Conservation (phyloP, 2,888 invertebrate species). For the Aphodius granarius region DNA sequence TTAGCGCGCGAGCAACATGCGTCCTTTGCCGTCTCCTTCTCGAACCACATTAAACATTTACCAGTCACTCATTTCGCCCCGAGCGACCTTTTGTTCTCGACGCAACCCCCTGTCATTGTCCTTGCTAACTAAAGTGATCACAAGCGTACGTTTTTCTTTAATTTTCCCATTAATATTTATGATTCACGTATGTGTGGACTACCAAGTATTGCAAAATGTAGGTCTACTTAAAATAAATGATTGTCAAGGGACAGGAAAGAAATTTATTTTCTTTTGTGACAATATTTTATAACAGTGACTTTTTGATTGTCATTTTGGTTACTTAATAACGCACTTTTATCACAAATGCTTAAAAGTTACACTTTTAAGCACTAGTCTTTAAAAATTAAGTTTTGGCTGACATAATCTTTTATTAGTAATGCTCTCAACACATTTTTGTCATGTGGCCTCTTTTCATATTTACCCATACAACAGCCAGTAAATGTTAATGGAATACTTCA, state of each 20-base stretch:
- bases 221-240: background rate
- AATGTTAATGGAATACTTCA: no score
- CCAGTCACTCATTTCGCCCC: constrained; percentile 16
- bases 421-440: background rate
- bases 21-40: constrained; percentile 18
- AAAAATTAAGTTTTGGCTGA: no score
- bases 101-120: constrained; percentile 17
- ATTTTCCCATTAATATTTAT: constrained; percentile 13
- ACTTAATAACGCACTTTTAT: no score
- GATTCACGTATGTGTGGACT: background rate
- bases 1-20: constrained; percentile 40
- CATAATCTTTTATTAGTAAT: no score
- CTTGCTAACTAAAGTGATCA: constrained; percentile 4
- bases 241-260: no score
- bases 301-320: no score
- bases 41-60: constrained; percentile 28
- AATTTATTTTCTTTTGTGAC: no score
- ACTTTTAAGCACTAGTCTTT: no score
- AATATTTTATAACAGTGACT: no score
- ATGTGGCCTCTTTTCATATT: background rate
- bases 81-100: constrained; percentile 15
- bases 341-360: no score
- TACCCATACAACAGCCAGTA: background rate
- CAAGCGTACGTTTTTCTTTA: constrained; percentile 3
- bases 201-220: background rate